Conservation (phyloP, 2,888 invertebrate genomes). For the Gibbula magus region DNA sequence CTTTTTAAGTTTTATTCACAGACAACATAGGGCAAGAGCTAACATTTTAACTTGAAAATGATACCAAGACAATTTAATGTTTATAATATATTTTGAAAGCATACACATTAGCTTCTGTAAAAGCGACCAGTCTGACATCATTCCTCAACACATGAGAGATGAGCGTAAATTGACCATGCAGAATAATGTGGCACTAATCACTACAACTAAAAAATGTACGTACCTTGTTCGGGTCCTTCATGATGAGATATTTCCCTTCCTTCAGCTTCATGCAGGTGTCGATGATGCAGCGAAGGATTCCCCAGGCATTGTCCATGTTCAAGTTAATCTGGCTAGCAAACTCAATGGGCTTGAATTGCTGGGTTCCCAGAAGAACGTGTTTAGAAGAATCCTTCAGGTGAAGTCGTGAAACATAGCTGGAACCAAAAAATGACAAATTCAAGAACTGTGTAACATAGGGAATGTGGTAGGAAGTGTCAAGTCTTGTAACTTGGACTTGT, state of each 20-base stretch:
- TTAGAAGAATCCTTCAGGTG: slow-evolving; percentile 95
- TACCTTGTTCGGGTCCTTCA: slow-evolving; percentile 98
- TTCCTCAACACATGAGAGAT: neutral
- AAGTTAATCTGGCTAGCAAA: slow-evolving; percentile 99
- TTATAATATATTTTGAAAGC: no score
- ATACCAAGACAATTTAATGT: no score
- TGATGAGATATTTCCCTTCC: slow-evolving; percentile 94
- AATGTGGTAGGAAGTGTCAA: no score
- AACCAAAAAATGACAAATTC: slow-evolving; percentile 37
- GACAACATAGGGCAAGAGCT: no score
- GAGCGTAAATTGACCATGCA: neutral
- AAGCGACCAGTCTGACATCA: no score
- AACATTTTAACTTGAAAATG: no score
- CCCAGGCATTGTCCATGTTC: slow-evolving; percentile 99
- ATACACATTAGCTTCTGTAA: no score
- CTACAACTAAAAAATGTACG: neutral
- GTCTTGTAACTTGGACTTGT: no score
- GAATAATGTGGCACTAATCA: neutral
- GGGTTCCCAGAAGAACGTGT: slow-evolving; percentile 94
- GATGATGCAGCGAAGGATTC: slow-evolving; percentile 95
- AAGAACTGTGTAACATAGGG: no score
- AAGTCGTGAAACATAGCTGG: slow-evolving; percentile 93
- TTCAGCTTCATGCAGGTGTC: slow-evolving; percentile 98
- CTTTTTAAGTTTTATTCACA: no score
- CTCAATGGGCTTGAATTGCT: slow-evolving; percentile 98